Evolutionary conservation across 2,113 vertebrate species (phyloP).

Genomic region (Origma solitaria): DNA sequence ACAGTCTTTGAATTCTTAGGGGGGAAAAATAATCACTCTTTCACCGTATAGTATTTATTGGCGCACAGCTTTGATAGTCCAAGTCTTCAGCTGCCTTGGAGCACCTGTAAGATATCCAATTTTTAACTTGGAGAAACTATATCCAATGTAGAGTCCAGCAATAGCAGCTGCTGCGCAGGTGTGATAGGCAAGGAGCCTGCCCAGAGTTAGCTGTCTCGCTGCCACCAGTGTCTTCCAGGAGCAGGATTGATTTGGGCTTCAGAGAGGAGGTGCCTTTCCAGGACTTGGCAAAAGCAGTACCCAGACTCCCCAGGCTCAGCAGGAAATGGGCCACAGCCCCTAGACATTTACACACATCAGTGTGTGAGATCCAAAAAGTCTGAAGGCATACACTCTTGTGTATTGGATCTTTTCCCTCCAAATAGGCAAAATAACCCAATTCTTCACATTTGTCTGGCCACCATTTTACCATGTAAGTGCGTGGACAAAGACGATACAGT

Average conservation of each 20-base stretch:
- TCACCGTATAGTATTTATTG: background rate
- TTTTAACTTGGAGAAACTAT: background rate
- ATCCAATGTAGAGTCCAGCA: background rate
- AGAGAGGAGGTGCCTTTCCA: background rate
- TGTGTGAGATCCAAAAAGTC: background rate
- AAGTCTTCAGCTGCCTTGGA: background rate
- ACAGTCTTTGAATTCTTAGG: background rate
- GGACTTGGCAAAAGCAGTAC: background rate
- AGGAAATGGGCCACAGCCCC: background rate
- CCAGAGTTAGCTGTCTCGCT: background rate
- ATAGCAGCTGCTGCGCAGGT: background rate
- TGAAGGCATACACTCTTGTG: too few species aligned
- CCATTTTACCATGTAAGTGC: background rate
- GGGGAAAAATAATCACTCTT: background rate
- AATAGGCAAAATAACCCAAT: background rate
- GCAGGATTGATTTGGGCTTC: background rate
- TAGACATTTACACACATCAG: rapidly evolving
- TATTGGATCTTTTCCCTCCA: background rate
- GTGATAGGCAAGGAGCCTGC: background rate
- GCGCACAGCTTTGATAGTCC: background rate
- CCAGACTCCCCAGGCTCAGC: background rate
- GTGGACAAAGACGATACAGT: background rate
- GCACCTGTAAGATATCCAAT: background rate
- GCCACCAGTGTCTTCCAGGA: background rate
- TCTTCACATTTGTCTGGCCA: background rate